Evolutionary conservation across 1,140 invertebrate species (phyloP).

Genomic region (Trigoniulus corallinus): DNA sequence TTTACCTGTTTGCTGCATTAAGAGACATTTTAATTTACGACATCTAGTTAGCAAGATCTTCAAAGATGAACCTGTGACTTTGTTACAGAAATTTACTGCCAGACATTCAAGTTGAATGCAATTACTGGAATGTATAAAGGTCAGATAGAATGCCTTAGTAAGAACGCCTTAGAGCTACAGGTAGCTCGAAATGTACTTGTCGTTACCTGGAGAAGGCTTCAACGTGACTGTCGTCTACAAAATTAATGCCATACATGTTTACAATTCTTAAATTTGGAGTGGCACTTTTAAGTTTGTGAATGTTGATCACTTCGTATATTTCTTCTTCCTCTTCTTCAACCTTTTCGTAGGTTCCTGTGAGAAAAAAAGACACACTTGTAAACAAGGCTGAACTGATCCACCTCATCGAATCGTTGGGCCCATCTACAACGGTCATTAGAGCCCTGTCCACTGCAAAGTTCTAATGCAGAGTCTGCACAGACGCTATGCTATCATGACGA

Average conservation of each 20-base stretch:
- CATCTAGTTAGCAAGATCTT: constrained; percentile 88
- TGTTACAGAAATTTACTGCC: constrained; percentile 89
- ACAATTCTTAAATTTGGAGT: constrained; percentile 89
- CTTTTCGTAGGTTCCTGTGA: constrained; percentile 90
- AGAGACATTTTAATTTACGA: constrained; percentile 71
- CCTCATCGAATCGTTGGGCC: no score
- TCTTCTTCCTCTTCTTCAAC: constrained; percentile 98
- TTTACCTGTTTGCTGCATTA: constrained; percentile 93
- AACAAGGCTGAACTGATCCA: no score
- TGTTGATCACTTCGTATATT: constrained; percentile 98
- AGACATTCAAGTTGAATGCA: constrained; percentile 75
- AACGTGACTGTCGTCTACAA: constrained; percentile 96
- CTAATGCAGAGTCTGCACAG: no score
- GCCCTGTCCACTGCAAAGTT: no score
- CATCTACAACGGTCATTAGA: no score
- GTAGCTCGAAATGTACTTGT: not conserved
- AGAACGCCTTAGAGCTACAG: not conserved
- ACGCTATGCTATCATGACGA: no score
- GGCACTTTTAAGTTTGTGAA: constrained; percentile 92
- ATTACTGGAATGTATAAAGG: constrained; percentile 6
- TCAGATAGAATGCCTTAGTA: not conserved
- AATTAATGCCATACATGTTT: constrained; percentile 93
- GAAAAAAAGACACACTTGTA: constrained; percentile 3
- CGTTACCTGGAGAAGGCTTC: constrained; percentile 63
- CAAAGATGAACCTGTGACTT: constrained; percentile 92